A percentile compares a stretch with the other conserved stretches of the same genome.
Evolutionary conservation across 2,113 vertebrate genomes (phyloP).

Genomic region (Oryzias woworae): DNA sequence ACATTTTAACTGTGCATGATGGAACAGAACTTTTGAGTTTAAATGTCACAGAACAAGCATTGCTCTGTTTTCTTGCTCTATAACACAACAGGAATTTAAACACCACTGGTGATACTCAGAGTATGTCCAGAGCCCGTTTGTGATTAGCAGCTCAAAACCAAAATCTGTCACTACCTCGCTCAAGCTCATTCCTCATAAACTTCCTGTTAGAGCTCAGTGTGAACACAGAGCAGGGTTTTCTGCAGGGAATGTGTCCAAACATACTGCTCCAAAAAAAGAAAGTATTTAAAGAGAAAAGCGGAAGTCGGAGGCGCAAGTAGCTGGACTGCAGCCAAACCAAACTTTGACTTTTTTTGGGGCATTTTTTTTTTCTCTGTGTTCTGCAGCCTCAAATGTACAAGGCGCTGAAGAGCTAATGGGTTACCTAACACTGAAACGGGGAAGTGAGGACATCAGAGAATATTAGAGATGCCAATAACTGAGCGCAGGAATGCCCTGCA

Average conservation of each 20-base stretch:
- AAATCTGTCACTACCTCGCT: slow-evolving; percentile 26
- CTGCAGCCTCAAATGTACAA: slow-evolving; percentile 3
- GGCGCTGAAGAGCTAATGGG: slow-evolving; percentile 14
- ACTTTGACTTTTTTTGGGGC: slow-evolving; percentile 6
- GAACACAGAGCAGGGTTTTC: slow-evolving; percentile 19
- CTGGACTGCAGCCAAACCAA: slow-evolving; percentile 18
- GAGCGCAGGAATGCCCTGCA: slow-evolving; percentile 30
- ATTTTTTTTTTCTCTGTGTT: slow-evolving; percentile 1
- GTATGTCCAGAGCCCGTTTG: slow-evolving; percentile 43
- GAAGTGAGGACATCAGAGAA: slow-evolving; percentile 5
- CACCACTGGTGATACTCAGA: slow-evolving; percentile 13
- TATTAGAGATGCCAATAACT: slow-evolving; percentile 36
- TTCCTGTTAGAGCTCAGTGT: slow-evolving; percentile 19
- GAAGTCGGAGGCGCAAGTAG: slow-evolving; percentile 10
- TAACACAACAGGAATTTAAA: not conserved
- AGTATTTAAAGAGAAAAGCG: slow-evolving; percentile 8
- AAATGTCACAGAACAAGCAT: no score
- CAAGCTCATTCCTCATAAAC: slow-evolving; percentile 11
- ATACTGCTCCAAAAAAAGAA: slow-evolving; percentile 35
- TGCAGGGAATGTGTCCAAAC: slow-evolving; percentile 29
- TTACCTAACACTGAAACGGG: slow-evolving; percentile 11
- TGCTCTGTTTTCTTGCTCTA: not conserved
- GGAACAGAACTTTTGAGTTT: slow-evolving; percentile 1
- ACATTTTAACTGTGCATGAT: slow-evolving; percentile 1
- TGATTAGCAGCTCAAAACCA: slow-evolving; percentile 40